Conservation (phyloP, 1,140 invertebrate genomes). For the Drosophila busckii region DNA sequence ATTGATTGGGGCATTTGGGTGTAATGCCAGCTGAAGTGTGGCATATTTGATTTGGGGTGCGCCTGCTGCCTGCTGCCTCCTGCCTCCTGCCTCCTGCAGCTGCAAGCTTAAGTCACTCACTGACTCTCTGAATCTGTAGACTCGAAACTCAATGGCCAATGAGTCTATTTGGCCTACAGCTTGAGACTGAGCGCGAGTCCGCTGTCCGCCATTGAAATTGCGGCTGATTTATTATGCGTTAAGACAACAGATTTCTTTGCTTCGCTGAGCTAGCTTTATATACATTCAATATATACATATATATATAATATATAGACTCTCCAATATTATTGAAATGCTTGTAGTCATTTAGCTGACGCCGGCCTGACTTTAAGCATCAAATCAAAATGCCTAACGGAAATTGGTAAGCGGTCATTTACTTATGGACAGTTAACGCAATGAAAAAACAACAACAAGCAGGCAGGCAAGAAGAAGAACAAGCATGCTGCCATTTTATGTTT, state of each 20-base stretch:
- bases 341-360: no score
- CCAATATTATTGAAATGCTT: no score
- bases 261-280: conserved; percentile 1
- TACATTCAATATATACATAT: not conserved
- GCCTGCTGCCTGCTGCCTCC: not conserved
- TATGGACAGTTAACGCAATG: no score
- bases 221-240: conserved; percentile 73
- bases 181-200: conserved; percentile 2
- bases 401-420: no score
- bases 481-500: no score
- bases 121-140: conserved; percentile 28
- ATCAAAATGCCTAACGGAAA: no score
- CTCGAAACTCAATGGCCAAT: no score
- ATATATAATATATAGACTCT: not conserved
- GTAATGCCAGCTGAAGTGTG: conserved; percentile 65
- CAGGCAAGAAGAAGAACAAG: no score
- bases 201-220: conserved; percentile 55
- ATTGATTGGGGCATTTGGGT: conserved; percentile 68
- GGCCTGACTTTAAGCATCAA: no score
- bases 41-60: conserved; percentile 59
- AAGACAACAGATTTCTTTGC: conserved; percentile 67
- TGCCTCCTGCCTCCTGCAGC: not conserved
- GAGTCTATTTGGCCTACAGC: not conserved
- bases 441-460: no score
- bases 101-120: conserved; percentile 14